Conservation (phyloP, 1,140 invertebrate genomes). For the Ips typographus region DNA sequence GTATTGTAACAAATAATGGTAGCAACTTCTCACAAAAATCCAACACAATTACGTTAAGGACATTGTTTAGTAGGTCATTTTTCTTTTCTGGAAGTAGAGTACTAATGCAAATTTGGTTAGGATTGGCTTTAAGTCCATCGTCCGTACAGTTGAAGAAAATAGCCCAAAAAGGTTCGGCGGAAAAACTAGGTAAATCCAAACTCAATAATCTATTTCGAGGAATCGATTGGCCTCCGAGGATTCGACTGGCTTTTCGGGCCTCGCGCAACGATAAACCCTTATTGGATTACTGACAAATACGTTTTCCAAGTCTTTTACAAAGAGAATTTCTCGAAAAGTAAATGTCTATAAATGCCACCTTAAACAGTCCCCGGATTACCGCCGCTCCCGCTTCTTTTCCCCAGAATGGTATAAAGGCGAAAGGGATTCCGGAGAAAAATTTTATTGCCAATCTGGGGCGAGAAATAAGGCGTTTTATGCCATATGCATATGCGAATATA, state of each 20-base stretch:
- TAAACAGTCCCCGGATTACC: conserved; percentile 31
- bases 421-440: conserved; percentile 17
- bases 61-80: too few relatives aligned
- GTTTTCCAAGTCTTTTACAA: conserved; percentile 41
- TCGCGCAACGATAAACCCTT: conserved; percentile 42
- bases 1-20: too few relatives aligned
- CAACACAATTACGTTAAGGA: too few relatives aligned
- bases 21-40: too few relatives aligned
- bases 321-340: conserved; percentile 40
- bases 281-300: conserved; percentile 45
- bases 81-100: too few relatives aligned
- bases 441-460: conserved; percentile 10
- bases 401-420: conserved; percentile 28
- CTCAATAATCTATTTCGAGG: conserved; percentile 29
- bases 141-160: too few relatives aligned
- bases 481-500: neutral
- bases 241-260: conserved; percentile 36
- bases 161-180: neutral
- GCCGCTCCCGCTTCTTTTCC: conserved; percentile 10
- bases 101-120: too few relatives aligned
- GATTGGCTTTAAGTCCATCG: too few relatives aligned
- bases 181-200: conserved; percentile 31
- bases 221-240: conserved; percentile 25
- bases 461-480: neutral
- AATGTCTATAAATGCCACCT: conserved; percentile 39